These are phyloP conservation scores for Pyrocephalus nanus DNA, from an alignment of 2,797 vertebrate species.

Conservation along the genomic window DNA sequence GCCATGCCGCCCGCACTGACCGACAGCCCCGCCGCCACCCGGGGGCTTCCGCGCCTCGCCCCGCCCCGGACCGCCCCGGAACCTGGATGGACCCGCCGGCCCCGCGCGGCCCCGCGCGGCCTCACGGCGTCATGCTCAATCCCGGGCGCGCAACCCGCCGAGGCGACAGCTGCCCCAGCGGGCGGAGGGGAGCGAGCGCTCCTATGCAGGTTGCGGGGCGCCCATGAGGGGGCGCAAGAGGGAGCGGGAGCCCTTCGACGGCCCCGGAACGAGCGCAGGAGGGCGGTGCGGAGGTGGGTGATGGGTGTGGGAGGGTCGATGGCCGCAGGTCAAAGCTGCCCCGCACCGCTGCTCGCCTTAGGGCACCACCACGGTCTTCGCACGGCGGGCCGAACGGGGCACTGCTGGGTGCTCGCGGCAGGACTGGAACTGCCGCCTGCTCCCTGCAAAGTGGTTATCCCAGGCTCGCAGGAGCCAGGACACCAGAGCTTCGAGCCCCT, in stretches of 20 bases:
- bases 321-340: background rate
- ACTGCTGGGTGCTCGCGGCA: too few species aligned
- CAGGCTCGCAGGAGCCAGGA: accelerated
- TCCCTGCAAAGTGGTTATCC: accelerated
- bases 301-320: background rate
- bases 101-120: accelerated
- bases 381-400: too few species aligned
- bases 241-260: accelerated
- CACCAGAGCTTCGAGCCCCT: accelerated
- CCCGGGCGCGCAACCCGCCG: background rate
- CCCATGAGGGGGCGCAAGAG: too few species aligned
- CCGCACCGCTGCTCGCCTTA: accelerated
- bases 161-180: accelerated
- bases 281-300: background rate
- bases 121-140: background rate
- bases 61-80: background rate
- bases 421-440: too few species aligned
- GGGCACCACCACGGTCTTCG: accelerated
- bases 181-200: too few species aligned
- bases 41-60: background rate
- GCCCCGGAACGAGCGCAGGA: background rate
- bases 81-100: background rate
- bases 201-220: background rate
- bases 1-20: background rate
- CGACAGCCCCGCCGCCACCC: background rate